Conservation (phyloP, 2,113 vertebrate genomes). For the Penelope pileata region DNA sequence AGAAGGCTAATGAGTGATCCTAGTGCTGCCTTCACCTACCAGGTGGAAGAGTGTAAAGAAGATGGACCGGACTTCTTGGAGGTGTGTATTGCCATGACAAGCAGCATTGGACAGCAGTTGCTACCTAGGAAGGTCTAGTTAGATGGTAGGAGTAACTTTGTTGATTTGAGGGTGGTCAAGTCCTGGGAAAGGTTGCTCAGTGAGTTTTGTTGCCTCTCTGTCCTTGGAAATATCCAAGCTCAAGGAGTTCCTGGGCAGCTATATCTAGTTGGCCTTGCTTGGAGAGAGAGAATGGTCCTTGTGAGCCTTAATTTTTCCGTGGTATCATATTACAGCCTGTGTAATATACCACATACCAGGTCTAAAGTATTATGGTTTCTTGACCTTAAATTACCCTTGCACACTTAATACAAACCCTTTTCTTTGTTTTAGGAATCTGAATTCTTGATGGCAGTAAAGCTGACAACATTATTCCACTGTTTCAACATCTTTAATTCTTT, state of each 20-base stretch:
- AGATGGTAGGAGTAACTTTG: neutral
- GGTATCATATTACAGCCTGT: neutral
- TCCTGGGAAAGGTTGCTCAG: neutral
- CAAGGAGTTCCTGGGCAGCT: neutral
- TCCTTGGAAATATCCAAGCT: neutral
- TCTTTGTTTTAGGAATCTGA: neutral
- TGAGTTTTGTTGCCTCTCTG: neutral
- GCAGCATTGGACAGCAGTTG: neutral
- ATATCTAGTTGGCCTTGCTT: neutral
- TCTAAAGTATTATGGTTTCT: neutral
- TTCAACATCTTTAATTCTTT: neutral
- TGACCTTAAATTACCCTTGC: neutral
- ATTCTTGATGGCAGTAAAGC: neutral
- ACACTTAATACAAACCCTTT: neutral
- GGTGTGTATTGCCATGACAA: neutral
- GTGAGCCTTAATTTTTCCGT: neutral
- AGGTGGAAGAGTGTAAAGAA: neutral
- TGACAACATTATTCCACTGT: neutral
- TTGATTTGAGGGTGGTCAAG: neutral
- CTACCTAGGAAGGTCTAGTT: neutral
- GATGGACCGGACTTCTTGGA: neutral
- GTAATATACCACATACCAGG: neutral
- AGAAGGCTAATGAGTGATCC: neutral
- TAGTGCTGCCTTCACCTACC: neutral
- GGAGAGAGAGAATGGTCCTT: neutral